A percentile compares a stretch with the other conserved stretches of the same genome.
These are phyloP conservation scores for Scopus umbretta DNA, from an alignment of 2,113 vertebrate species.

Conservation along the genomic window DNA sequence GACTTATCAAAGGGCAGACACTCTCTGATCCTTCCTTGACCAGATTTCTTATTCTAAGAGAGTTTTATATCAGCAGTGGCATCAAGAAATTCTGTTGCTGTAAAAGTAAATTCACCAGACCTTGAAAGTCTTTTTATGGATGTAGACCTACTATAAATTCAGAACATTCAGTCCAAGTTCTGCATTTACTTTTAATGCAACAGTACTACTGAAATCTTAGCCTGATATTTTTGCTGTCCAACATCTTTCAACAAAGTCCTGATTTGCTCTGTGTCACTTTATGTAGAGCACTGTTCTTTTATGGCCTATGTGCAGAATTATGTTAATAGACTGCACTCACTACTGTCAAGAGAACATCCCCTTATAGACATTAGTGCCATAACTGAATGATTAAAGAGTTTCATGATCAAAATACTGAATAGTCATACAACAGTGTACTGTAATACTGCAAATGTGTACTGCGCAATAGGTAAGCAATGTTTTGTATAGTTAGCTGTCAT, in stretches of 20 bases:
- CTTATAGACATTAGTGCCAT: neutral
- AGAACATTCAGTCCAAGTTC: neutral
- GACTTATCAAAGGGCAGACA: neutral
- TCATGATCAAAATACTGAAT: neutral
- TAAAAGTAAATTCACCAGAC: neutral
- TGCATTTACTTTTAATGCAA: neutral
- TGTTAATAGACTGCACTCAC: neutral
- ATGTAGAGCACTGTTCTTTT: neutral
- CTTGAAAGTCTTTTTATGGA: neutral
- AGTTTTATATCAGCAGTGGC: neutral
- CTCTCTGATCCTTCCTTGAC: neutral
- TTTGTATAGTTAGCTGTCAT: neutral
- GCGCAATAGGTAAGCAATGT: neutral
- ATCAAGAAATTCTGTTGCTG: neutral
- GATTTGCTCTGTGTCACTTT: neutral
- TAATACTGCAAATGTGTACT: neutral
- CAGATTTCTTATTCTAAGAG: neutral
- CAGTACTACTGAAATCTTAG: neutral
- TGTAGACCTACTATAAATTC: neutral
- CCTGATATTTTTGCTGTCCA: neutral
- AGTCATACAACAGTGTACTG: neutral
- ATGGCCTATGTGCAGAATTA: neutral
- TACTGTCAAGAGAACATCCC: neutral
- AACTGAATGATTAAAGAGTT: neutral
- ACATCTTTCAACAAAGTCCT: neutral